Conservation (phyloP, 1,140 invertebrate species). For the Acarapis woodi region DNA sequence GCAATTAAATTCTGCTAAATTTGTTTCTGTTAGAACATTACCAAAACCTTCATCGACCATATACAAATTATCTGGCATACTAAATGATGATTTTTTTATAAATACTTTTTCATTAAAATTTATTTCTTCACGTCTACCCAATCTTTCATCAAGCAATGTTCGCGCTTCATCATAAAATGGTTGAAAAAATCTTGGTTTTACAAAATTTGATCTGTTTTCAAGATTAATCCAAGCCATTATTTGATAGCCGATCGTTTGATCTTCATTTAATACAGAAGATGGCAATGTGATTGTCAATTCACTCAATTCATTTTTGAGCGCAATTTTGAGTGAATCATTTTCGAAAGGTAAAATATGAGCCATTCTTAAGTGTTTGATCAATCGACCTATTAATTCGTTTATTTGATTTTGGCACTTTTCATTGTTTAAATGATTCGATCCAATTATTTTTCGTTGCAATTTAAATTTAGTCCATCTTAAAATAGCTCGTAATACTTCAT, state of each 20-base stretch:
- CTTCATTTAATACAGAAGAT: conserved; percentile 47
- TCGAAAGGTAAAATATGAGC: conserved; percentile 64
- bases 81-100: conserved; percentile 16
- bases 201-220: conserved; percentile 37
- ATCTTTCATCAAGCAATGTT: conserved; percentile 47
- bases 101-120: conserved; percentile 22
- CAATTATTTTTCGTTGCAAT: conserved; percentile 40
- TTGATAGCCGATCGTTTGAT: conserved; percentile 21
- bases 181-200: conserved; percentile 58
- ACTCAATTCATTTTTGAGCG: conserved; percentile 40
- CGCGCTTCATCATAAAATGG: conserved; percentile 82
- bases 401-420: conserved; percentile 29
- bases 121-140: conserved; percentile 31
- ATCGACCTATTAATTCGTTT: conserved; percentile 19
- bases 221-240: conserved; percentile 43
- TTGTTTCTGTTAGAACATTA: neutral
- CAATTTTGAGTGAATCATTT: conserved; percentile 39
- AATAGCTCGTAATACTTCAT: conserved; percentile 55
- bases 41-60: conserved; percentile 35
- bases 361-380: conserved; percentile 47
- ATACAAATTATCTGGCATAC: conserved; percentile 69
- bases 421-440: no score
- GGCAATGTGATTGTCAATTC: conserved; percentile 56
- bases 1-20: neutral
- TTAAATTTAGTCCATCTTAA: conserved; percentile 72